These are phyloP conservation scores for Albula goreensis DNA, from an alignment of 2,113 vertebrate genomes.

Conservation along the genomic window DNA sequence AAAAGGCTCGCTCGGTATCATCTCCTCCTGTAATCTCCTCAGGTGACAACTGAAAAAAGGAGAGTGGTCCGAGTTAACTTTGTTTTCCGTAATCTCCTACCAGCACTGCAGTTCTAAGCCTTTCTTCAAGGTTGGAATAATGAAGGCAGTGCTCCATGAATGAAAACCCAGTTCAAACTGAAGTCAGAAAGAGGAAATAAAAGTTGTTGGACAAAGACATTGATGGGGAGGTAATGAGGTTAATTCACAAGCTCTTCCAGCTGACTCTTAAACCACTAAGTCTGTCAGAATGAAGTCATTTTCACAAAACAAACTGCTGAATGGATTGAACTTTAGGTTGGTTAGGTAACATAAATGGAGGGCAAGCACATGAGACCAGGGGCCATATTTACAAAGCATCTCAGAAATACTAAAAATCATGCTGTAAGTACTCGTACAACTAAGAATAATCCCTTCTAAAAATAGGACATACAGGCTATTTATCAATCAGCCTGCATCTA, in stretches of 20 bases:
- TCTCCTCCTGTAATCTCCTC: neutral
- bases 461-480: too few relatives aligned
- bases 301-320: neutral
- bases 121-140: neutral
- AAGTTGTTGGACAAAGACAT: neutral
- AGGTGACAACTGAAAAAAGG: neutral
- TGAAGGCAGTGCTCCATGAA: neutral
- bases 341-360: neutral
- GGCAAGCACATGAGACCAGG: neutral
- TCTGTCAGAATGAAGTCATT: neutral
- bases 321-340: neutral
- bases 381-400: too few relatives aligned
- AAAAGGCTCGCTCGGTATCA: neutral
- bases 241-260: neutral
- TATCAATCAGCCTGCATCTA: too few relatives aligned
- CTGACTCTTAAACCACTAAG: neutral
- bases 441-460: too few relatives aligned
- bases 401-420: too few relatives aligned
- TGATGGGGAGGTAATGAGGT: constrained; percentile 4
- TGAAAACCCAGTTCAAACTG: neutral
- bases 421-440: too few relatives aligned
- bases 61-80: neutral
- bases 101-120: neutral
- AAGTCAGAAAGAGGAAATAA: neutral
- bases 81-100: neutral